Base-by-base conservation (phyloP, 2,797 vertebrate species). In the Anomalospiza imberbis region DNA sequence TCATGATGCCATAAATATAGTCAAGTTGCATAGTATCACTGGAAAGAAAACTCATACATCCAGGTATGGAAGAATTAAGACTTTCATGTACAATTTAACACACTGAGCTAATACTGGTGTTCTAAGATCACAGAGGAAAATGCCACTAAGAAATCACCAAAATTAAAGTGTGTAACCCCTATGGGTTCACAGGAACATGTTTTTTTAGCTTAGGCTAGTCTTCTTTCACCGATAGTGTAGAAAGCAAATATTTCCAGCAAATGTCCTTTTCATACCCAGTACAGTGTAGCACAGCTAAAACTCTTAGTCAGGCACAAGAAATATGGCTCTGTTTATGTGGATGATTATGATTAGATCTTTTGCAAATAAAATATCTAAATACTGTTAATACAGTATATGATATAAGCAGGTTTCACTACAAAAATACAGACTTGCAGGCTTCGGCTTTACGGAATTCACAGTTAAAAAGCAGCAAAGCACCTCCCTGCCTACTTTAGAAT, bases 291-390 rank as follows among this genome's bases (percentile, higher is more conserved):
- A 58, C 26, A 58, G 6, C 16, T 32, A 40, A 71, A 45, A 45
- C 51, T 62, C 15, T 38, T 3, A 4, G 14, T 63, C 25, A 34
- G n/a, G 29, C 8, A 13, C 0, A 0, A 77, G 25, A 77, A 34
- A 71, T 58, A 31, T 17, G 15, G 5, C 9, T 51, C 58, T 57
- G 3, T 51, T 71, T 40, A 14, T 65, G 20, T 47, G 51, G 18
- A 47, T 47, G 15, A 53, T 51, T 45, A 57, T 57, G 13, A 31
- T 58, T 77, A 22, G 10, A 65, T 58, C 9, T 58, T 83, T 58
- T 58, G 7, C 21, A 65, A 47, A 77, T 47, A 34, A 55, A 34
- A 44, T 40, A 40, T 31, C 25, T 26, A 51, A 63, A 40, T 58
- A 34, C 16, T 71, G 10, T 7, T 44, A 65, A n/a, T 45, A 9